Percentiles rank a stretch among this genome's conserved stretches.
phyloP scores from a whole-genome alignment of 1,140 invertebrate species.

The Acyrthosiphon pisum region DNA sequence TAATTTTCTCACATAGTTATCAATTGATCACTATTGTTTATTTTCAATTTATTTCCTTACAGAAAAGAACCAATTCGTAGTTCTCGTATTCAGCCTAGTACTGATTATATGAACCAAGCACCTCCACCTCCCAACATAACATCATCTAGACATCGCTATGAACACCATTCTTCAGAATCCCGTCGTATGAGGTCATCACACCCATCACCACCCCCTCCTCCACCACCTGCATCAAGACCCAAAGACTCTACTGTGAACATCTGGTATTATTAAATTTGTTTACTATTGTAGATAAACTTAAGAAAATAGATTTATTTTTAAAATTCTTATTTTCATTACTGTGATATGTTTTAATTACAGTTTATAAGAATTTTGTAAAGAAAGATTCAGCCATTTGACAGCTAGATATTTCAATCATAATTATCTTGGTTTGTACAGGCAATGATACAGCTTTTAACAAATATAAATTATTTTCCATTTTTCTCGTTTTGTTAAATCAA shows the following conservation, averaged over 20 bases:
- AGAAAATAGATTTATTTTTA: not conserved
- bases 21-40: not conserved
- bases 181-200: constrained; percentile 40
- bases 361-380: constrained; percentile 30
- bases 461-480: not conserved
- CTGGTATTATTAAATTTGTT: constrained; percentile 28
- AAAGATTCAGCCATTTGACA: constrained; percentile 34
- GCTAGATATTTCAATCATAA: not conserved
- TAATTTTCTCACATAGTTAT: not conserved
- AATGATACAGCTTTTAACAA: not conserved
- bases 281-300: not conserved
- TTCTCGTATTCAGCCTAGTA: constrained; percentile 25
- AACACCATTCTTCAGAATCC: constrained; percentile 33
- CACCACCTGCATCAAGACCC: constrained; percentile 39
- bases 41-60: not conserved
- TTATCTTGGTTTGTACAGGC: constrained; percentile 41
- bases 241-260: constrained; percentile 49
- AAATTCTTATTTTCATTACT: not conserved
- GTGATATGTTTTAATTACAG: not conserved
- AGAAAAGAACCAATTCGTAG: constrained; percentile 49
- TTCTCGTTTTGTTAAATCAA: not conserved
- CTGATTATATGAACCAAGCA: constrained; percentile 43
- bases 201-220: constrained; percentile 28
- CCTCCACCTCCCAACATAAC: constrained; percentile 53
- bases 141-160: constrained; percentile 50